Percentiles rank a stretch among this genome's conserved stretches.
Conservation (phyloP, 1,140 invertebrate genomes). For the Cotesia glomerata region DNA sequence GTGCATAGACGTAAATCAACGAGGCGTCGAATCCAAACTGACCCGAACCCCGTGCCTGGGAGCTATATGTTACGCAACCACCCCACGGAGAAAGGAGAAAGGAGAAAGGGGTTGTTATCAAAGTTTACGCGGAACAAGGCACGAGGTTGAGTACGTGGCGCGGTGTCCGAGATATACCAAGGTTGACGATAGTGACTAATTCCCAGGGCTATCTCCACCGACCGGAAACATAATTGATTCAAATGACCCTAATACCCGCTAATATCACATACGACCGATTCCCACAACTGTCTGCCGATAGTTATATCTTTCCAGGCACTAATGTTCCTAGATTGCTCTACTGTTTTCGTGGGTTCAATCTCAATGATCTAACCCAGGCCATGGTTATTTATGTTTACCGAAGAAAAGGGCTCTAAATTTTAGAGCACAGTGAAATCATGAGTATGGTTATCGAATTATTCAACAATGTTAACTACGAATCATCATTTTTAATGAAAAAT, state of each 20-base stretch:
- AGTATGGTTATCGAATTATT: no score
- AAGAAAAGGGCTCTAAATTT: no score
- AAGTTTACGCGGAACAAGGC: slow-evolving; percentile 19
- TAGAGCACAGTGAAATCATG: no score
- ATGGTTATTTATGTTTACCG: no score
- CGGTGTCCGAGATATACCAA: not conserved
- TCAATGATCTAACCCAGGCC: no score
- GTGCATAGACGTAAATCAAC: slow-evolving; percentile 18
- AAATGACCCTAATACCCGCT: slow-evolving; percentile 30
- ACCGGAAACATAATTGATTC: slow-evolving; percentile 35
- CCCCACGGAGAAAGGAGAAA: no score
- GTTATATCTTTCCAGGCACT: slow-evolving; percentile 6
- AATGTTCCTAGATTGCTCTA: not conserved
- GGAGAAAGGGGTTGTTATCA: slow-evolving; percentile 28
- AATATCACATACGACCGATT: slow-evolving; percentile 21
- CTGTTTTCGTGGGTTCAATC: not conserved
- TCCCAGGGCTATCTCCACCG: slow-evolving; percentile 29
- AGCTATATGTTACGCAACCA: slow-evolving; percentile 14
- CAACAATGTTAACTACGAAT: no score
- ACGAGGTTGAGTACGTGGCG: not conserved
- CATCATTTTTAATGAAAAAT: no score
- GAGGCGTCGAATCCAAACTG: slow-evolving; percentile 27
- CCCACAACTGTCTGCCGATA: slow-evolving; percentile 6
- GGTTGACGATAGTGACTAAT: slow-evolving; percentile 34
- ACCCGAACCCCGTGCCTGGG: not conserved